Base-by-base conservation (phyloP, 1,140 invertebrate species). In the Zaprionus taronus region DNA sequence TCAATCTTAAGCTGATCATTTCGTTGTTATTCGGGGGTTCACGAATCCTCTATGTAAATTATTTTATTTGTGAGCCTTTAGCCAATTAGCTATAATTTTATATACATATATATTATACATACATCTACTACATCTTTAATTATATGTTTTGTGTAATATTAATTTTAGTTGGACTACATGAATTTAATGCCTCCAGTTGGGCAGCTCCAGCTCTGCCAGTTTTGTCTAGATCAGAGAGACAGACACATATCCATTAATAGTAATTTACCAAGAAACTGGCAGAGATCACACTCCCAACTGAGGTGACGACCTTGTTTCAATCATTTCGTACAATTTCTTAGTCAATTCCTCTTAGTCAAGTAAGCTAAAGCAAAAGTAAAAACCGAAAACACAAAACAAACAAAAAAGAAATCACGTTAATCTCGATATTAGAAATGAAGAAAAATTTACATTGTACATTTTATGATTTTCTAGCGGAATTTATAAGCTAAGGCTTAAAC, bases 21-120 rank as follows among this genome's bases (percentile, higher is more conserved):
- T 77, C 84, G 84, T 79, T 89, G 84, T 89, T 89, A 89, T 84
- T 90, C 85, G 84, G 84, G 84, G 84, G 84, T 79, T 72, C 55
- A 4, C 14, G 28, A 17, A 20, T 4, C 11, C 47, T 51, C 47
- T 51, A 41, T 70, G 61, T 76, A 65, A 20, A 76, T 63, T 75
- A 41, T 65, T 69, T 64, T 34, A 38, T 73, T 36, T 82, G 63
- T 79, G 53, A 69, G 53, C 56, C 31, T 38, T 22, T 69, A 57
- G 57, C 26, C 38, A 73, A 62, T 74, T 68, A 68, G 65, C 47
- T 17, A 61, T 68, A 68, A 68, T 53, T 68, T 38, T 65, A 38
- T 67, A 51, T 31, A 58, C 56, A 55, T 69, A 51, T 31, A 58
- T 63, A 55, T 69, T 6, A 17, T 56, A 66, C n/a, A 20, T 62